Percentiles rank a stretch among this genome's conserved stretches.
These are phyloP conservation scores for Archaeoteleia sp. DNA, from an alignment of 2,888 invertebrate genomes.

Conservation along the genomic window DNA sequence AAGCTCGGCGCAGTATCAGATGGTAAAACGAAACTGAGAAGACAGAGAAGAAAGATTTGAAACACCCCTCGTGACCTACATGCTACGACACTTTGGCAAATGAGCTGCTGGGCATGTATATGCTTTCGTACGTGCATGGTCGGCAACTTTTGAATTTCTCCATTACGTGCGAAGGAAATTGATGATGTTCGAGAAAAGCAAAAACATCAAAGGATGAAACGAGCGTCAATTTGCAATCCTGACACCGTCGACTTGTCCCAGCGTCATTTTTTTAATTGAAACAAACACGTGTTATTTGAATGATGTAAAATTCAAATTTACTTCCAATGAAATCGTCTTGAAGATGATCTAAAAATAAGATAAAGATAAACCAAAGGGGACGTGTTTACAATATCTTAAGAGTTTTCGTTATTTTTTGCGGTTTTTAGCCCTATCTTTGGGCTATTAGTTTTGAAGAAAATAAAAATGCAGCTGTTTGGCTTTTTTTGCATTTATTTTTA, in stretches of 20 bases:
- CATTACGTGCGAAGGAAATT: constrained; percentile 14
- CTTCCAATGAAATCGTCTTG: too few species aligned
- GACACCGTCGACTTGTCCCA: constrained; percentile 5
- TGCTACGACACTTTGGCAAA: constrained; percentile 42
- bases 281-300: constrained; percentile 4
- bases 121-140: constrained; percentile 1
- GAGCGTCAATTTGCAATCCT: constrained; percentile 20
- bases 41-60: constrained; percentile 30
- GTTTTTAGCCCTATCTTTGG: too few species aligned
- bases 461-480: too few species aligned
- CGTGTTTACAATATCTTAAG: too few species aligned
- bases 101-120: constrained; percentile 24
- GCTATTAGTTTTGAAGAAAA: too few species aligned
- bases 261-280: background rate
- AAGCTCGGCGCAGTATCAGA: constrained; percentile 10
- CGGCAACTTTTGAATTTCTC: constrained; percentile 19
- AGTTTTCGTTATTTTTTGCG: too few species aligned
- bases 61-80: constrained; percentile 47
- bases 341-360: too few species aligned
- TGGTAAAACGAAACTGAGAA: constrained; percentile 30
- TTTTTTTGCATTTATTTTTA: too few species aligned
- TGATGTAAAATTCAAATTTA: background rate
- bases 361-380: too few species aligned
- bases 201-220: constrained; percentile 5
- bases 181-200: constrained; percentile 16